Evolutionary conservation across 2,888 invertebrate genomes (phyloP), one percentile per base, ranked within the genome.

Genomic region (Prostheceraeus crozeri): DNA sequence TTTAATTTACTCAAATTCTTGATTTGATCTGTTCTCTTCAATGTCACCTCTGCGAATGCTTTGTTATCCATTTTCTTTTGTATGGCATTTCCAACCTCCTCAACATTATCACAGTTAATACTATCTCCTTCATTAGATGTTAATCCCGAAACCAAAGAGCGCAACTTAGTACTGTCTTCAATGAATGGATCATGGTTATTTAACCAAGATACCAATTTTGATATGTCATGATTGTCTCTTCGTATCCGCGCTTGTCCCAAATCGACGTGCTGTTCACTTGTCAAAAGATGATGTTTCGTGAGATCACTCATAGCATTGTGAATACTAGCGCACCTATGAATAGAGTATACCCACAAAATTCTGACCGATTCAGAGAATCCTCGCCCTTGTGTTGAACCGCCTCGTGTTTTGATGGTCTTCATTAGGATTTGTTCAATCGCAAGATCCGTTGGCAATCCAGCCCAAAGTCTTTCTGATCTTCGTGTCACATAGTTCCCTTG

Each of bases 381-480:
- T 23, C 65, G 36, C 8, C 66, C 65, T 46, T 64, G 23, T 25
- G 64, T 67, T 27, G 66, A 16, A 6, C 67, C 66, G 6, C 66
- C 66, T 11, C 57, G 62, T 11, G 62, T 59, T 46, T 67, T 68
- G 10, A 66, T 8, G 27, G 55, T 64, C 19, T 65, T 45, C 68
- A 68, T 67, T 2, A 67, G 59, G 1, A 60, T 59, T 52, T 68
- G 68, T 56, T 68, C 67, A 23, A 68, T 68, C 1, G 64, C 59
- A 23, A 68, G 62, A 51, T 68, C 67, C 28, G 65, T 60, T 14
- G 67, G 62, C 8, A 69, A 36, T 21, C 67, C 68, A 14, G 64
- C 65, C 68, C 68, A 68, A 31, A 57, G 63, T 21, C 66, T 45
- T 45, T 67, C 64, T 36, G 56, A 64, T 45, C 60, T 28, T 19